Base-by-base conservation (phyloP, 2,888 invertebrate genomes). In the Eristalis pertinax region DNA sequence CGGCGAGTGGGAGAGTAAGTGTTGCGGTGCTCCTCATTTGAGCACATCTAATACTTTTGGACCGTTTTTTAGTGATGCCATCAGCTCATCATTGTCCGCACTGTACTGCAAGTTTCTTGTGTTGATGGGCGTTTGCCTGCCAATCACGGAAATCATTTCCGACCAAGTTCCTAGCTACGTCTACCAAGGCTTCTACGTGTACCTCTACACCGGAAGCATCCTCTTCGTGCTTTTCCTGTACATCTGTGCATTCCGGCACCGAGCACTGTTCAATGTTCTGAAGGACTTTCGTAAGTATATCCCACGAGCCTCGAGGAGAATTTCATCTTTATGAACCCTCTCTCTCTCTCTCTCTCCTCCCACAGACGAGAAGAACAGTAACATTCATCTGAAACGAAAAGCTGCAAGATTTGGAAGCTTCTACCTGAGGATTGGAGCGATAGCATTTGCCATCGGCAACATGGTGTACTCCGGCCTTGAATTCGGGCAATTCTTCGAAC, bases 141-240 rank as follows among this genome's bases (percentile, higher is more conserved):
- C 98, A 3, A 95, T 98, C 84, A 97, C 98, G 3, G 97, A 98
- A 94, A 96, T 97, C 70, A 96, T 97, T 87, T 96, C 97, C 4
- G 95, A 95, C 67, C 95, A 95, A 90, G 96, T 97, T 29, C 96
- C 96, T 22, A 94, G 95, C 38, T 95, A 95, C 79, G 96, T 96
- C 91, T 97, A 97, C 92, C 96, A 97, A 95, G 97, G 96, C 65
- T 97, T 97, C 92, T 97, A 97, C 93, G 94, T 97, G 63, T 98
- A 97, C 91, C 93, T 97, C 63, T 97, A 97, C 91, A 91, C 95
- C 83, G 95, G 95, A 63, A 97, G 97, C 90, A 95, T 97, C 73
- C 91, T 95, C 24, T 98, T 97, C 93, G 95, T 97, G 65, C 94
- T 96, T 85, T 96, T 96, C 89, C 95, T 96, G 91, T 96, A 96